Evolutionary conservation across 2,113 vertebrate genomes (phyloP), one percentile per base, ranked within the genome.

Genomic region (Gulo gulo): DNA sequence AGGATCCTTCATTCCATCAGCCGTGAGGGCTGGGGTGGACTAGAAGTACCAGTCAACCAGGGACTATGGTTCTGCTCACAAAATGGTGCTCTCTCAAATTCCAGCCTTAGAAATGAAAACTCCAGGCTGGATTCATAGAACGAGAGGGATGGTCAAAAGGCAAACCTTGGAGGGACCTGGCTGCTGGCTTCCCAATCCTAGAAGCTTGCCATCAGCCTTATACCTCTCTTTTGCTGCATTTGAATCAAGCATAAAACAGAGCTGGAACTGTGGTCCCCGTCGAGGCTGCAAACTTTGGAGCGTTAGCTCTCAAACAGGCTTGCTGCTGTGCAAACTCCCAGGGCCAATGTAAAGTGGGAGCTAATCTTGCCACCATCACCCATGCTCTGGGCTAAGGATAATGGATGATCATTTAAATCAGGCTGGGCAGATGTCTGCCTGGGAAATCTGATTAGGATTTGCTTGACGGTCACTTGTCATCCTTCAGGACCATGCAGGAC

Each of bases 381-480:
- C 95, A 42, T 74, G 96, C 97, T 97, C 94, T 83, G 85, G 97
- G 91, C 89, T 96, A 96, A 96, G 97, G 97, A 97, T 96, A 96
- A 96, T 12, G 57, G 80, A 93, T 97, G 98, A 89, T 96, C 97
- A 98, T 97, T 89, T 97, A 98, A 98, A 94, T 84, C 50, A 2
- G n/a, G 36, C 78, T 50, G 0, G 74, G 96, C 0, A 96, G 97
- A 96, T 97, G 97, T 84, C 94, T 88, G 97, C 55, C 89, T 94
- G 10, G 1, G 24, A 95, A 97, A 98, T 86, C 78, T 91, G 98
- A 97, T 96, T 92, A 96, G 91, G 91, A 34, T 92, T 45, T 98
- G 98, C 85, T 83, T 71, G 80, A 9, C 36, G 89, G 96, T 69
- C n/a, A 92, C 93, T 52, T 92, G 92, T 96, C 88, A 90, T 83